A percentile compares a stretch with the other conserved stretches of the same genome.
These are phyloP conservation scores for Saxidomus purpurata DNA, from an alignment of 1,140 invertebrate species.

Conservation along the genomic window DNA sequence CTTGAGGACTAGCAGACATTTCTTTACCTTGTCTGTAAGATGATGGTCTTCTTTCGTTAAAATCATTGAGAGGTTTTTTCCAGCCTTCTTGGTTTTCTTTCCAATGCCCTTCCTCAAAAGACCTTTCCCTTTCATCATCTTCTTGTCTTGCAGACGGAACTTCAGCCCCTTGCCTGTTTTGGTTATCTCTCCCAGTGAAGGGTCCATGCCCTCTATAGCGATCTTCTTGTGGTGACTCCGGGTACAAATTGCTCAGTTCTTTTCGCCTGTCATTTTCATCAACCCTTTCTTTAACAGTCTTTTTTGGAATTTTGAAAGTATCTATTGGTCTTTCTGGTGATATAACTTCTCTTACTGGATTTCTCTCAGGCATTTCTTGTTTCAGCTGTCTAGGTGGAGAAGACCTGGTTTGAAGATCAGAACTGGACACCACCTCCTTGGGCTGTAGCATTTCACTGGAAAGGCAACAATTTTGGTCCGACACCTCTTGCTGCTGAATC, in stretches of 20 bases:
- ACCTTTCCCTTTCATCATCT: not conserved
- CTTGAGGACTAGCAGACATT: not conserved
- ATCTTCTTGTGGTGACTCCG: constrained; percentile 39
- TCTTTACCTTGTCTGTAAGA: not conserved
- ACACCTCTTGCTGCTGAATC: not conserved
- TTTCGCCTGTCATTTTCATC: constrained; percentile 1
- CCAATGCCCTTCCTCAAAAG: not conserved
- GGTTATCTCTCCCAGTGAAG: constrained; percentile 22
- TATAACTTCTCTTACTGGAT: constrained; percentile 14
- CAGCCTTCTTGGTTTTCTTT: constrained; percentile 18
- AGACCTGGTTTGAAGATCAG: not conserved
- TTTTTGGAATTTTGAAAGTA: constrained; percentile 57
- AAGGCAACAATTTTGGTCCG: not conserved
- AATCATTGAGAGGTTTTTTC: constrained; percentile 17
- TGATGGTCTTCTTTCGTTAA: constrained; percentile 32
- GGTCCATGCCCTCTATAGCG: not conserved
- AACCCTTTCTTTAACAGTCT: not conserved
- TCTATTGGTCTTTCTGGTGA: constrained; percentile 53
- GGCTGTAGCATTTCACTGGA: not conserved
- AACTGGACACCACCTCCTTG: not conserved
- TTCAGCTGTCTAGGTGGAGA: not conserved
- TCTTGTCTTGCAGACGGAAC: not conserved
- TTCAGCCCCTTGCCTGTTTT: not conserved
- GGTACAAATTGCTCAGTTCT: constrained; percentile 51
- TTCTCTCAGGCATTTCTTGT: not conserved